Base-by-base conservation (phyloP, 1,140 invertebrate species). In the Theocolax elegans region DNA sequence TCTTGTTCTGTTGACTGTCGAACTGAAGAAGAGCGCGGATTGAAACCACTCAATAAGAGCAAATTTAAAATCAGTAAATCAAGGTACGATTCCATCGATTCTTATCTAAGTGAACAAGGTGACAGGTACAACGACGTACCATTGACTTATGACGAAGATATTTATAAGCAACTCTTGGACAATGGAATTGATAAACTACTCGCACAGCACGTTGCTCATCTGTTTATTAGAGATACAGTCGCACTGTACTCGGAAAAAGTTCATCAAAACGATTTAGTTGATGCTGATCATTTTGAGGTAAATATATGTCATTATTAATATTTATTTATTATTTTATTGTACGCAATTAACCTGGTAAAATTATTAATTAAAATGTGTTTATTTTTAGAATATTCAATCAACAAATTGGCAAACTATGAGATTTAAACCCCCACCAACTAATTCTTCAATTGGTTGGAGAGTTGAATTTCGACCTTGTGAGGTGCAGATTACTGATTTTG, bases 391-490 rank as follows among this genome's bases (percentile, higher is more conserved):
- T 81, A 98, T 99, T 77, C 98, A 99, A 85, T 99, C 97, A 0
- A 99, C 98, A 7, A 99, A 99, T 87, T 99, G 98, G 98, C 98
- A 99, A 88, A 99, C 97, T 9, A 99, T 99, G 98, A 89, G 98
- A 17, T 99, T 99, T 86, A 99, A 99, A 86, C 96, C 97, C 49
- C 98, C 98, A 66, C 95, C 96, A 21, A 93, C 94, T 1, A 92
- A 97, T 80, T 97, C 96, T 12, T 90, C 93, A 44, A 99, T 99
- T 82, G 97, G 98, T 17, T 99, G 98, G 98, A 89, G 98, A 72
- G 98, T 99, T 2, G 98, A 99, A 88, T 99, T 99, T 87, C 90
- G 98, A 49, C 97, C 98, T 38, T 99, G 97, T 83, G 98, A 99
- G 88, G 92, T 96, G 7, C 98, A 99, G 87, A 90, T 99, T 59